These are phyloP conservation scores for Diarsia brunnea DNA, from an alignment of 2,888 invertebrate genomes.

Conservation along the genomic window DNA sequence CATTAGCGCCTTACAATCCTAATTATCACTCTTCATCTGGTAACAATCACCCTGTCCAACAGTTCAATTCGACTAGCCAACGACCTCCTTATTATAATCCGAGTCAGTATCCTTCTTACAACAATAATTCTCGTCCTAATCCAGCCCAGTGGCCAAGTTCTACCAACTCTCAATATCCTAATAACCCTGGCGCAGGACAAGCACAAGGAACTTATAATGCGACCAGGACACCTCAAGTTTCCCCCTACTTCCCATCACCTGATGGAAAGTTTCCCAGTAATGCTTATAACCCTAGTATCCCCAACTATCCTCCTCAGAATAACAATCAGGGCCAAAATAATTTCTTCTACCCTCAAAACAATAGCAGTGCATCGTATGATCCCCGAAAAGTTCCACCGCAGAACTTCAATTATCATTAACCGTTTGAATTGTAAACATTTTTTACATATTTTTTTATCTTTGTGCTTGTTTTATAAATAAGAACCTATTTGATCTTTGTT, in stretches of 20 bases:
- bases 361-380: constrained; percentile 64
- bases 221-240: constrained; percentile 12
- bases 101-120: constrained; percentile 46
- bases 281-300: constrained; percentile 62
- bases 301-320: constrained; percentile 59
- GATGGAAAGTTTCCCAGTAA: too few relatives aligned
- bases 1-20: constrained; percentile 56
- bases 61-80: constrained; percentile 31
- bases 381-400: constrained; percentile 70
- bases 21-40: constrained; percentile 36
- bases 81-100: constrained; percentile 44
- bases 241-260: too few relatives aligned
- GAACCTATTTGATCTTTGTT: constrained; percentile 29
- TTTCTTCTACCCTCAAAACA: constrained; percentile 59
- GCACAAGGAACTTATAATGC: constrained; percentile 21
- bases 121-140: constrained; percentile 54
- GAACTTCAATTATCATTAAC: constrained; percentile 67
- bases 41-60: constrained; percentile 26
- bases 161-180: constrained; percentile 36
- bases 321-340: constrained; percentile 51
- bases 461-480: constrained; percentile 20
- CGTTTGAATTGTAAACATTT: constrained; percentile 26
- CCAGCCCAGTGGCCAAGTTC: constrained; percentile 32
- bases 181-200: constrained; percentile 21
- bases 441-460: constrained; percentile 28